Conservation (phyloP, 2,113 vertebrate species). For the Cynopterus brachyotis region DNA sequence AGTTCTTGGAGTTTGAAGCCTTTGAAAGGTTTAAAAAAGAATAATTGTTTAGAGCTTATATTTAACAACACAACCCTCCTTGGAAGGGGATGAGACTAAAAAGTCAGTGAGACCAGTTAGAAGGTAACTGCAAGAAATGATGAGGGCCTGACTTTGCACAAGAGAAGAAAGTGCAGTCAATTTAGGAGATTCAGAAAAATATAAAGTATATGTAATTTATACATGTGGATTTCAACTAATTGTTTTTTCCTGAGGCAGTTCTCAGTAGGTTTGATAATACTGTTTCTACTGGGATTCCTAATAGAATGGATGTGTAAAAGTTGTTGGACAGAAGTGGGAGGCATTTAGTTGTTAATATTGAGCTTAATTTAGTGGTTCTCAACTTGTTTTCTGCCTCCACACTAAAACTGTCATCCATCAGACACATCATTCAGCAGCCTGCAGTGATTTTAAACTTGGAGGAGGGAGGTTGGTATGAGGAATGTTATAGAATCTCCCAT, state of each 20-base stretch:
- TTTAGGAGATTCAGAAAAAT: constrained; percentile 3
- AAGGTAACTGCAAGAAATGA: neutral
- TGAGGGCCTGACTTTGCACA: neutral
- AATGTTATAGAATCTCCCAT: neutral
- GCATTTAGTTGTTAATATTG: constrained; percentile 30
- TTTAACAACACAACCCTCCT: neutral
- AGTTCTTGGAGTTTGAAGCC: neutral
- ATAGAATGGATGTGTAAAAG: constrained; percentile 5
- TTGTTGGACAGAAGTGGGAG: neutral
- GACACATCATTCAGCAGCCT: neutral
- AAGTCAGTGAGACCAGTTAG: neutral
- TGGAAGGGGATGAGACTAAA: neutral
- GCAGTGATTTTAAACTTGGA: neutral
- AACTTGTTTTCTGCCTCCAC: constrained; percentile 25
- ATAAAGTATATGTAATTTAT: constrained; percentile 7
- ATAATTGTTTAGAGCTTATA: neutral
- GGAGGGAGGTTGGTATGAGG: neutral
- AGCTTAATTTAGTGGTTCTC: constrained; percentile 43
- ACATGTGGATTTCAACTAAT: constrained; percentile 35
- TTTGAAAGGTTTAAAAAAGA: neutral
- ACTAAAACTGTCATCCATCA: constrained; percentile 32
- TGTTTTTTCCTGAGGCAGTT: constrained; percentile 46
- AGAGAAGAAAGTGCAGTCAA: neutral
- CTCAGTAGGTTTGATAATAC: constrained; percentile 35
- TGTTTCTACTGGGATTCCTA: constrained; percentile 25